Evolutionary conservation across 2,888 invertebrate species (phyloP).

Genomic region (Pollenia labialis): DNA sequence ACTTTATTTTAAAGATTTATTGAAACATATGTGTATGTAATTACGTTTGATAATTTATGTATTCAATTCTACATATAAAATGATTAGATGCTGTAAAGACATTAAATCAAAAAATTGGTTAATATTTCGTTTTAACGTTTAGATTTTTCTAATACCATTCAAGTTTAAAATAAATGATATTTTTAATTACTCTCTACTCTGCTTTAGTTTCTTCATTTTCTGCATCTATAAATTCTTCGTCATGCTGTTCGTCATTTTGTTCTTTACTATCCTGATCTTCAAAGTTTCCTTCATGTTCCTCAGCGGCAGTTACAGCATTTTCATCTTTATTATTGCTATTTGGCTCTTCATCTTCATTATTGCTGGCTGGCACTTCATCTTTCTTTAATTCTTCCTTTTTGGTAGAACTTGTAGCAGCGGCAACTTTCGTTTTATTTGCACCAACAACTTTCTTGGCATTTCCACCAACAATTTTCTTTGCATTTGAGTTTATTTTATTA

Average conservation of each 20-base stretch:
- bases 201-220: neutral
- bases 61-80: neutral
- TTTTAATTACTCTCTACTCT: neutral
- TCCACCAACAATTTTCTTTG: neutral
- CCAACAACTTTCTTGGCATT: neutral
- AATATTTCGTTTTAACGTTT: neutral
- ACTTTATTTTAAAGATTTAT: slow-evolving; percentile 2
- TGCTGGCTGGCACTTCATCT: neutral
- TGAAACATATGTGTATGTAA: neutral
- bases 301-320: neutral
- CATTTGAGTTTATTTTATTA: neutral
- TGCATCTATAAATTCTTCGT: slow-evolving; percentile 5
- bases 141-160: neutral
- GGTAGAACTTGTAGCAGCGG: neutral
- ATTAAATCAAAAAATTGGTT: neutral
- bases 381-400: slow-evolving; percentile 1
- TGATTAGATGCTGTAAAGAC: neutral
- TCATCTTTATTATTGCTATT: neutral
- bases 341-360: neutral
- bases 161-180: neutral
- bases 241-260: neutral
- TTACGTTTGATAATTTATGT: neutral
- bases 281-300: neutral
- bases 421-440: neutral
- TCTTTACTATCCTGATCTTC: neutral